Evolutionary conservation across 2,797 vertebrate genomes (phyloP), one percentile per base, ranked within the genome.

Genomic region (Hyperoplus immaculatus): DNA sequence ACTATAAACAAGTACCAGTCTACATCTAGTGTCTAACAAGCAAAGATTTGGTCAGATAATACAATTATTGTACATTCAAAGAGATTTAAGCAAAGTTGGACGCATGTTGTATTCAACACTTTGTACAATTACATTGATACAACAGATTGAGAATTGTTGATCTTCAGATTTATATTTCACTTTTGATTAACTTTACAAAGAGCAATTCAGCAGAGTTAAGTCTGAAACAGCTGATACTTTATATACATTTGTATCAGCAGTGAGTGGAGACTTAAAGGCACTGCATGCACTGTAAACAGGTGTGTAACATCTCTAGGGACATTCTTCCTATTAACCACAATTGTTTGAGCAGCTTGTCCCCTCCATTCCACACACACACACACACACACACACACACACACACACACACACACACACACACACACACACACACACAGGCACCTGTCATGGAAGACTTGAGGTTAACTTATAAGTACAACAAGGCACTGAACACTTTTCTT

Each of bases 171-270:
- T 63, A 64, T 56, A 45, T 64, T n/a, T 84, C 70, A 85, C 64
- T 63, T 82, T 78, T 86, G 82, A 89, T 87, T 71, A 43, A 72
- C 66, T 59, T 77, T 38, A 81, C 78, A 92, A 92, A 91, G 91
- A 92, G 92, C 87, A 90, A 59, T 77, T 86, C 66, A 82, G 75
- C 68, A 88, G 73, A 83, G 18, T 29, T 8, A 55, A 53, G 68
- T 78, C 73, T 89, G 66, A 63, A 56, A 65, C 63, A 58, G 68
- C 67, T 71, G 53, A 73, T 69, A 56, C 14, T n/a, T 59, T 70
- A 21, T 9, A 67, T 77, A 18, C 21, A n/a, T 63, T 21, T 49
- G 47, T 69, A 36, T 61, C 13, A 58, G 43, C 21, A 78, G 64
- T 53, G 57, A 75, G 63, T 64, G 29, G 42, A 78, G 73, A 75